Percentiles rank a stretch among this genome's conserved stretches.
These are phyloP conservation scores for Leucophora obtusa DNA, from an alignment of 2,888 invertebrate genomes.

Conservation along the genomic window DNA sequence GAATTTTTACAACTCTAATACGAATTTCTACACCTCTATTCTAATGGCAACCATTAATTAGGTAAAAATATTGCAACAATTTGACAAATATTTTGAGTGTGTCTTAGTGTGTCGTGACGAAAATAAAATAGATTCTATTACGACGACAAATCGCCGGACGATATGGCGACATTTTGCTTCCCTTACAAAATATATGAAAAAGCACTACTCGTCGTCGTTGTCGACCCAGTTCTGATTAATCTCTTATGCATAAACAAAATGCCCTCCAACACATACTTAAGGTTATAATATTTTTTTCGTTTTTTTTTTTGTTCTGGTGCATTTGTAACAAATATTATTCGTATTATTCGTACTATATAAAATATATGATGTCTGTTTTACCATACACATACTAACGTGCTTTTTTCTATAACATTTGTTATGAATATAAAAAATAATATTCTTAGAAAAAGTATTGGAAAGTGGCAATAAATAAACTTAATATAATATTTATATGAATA, in stretches of 20 bases:
- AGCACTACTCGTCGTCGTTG: no score
- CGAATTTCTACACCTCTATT: no score
- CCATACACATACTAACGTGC: not conserved
- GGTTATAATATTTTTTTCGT: conserved; percentile 13
- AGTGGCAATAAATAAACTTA: not conserved
- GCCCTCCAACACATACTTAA: conserved; percentile 16
- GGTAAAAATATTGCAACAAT: no score
- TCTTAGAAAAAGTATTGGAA: not conserved
- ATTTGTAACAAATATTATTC: not conserved
- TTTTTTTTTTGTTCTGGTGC: not conserved
- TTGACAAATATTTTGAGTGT: no score
- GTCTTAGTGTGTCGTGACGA: no score
- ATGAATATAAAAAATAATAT: not conserved
- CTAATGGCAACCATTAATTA: no score
- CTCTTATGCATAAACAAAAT: not conserved
- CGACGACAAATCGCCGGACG: no score
- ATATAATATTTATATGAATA: not conserved
- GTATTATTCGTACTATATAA: not conserved
- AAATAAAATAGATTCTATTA: no score
- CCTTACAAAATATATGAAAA: no score
- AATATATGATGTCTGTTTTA: not conserved
- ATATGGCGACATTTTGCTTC: no score
- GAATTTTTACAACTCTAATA: no score
- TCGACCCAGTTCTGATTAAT: not conserved
- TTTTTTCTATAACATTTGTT: not conserved